Conservation (phyloP, 2,888 invertebrate genomes). For the Drosophila hamatofila region DNA sequence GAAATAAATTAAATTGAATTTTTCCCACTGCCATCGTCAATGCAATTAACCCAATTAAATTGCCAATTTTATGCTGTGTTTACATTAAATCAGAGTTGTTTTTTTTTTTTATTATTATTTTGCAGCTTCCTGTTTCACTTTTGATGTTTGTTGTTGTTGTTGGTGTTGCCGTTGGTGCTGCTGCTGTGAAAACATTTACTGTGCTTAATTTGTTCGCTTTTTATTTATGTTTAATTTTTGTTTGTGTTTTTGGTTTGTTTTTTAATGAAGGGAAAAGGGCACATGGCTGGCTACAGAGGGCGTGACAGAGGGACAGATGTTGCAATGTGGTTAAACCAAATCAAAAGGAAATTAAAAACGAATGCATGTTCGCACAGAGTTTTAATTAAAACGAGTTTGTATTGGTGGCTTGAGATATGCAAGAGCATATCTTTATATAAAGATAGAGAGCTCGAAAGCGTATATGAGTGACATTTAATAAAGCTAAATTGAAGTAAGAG, state of each 20-base stretch:
- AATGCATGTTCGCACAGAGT: constrained; percentile 16
- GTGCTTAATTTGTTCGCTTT: constrained; percentile 17
- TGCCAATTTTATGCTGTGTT: constrained; percentile 39
- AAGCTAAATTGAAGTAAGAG: too few relatives aligned
- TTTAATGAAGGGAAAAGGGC: not conserved
- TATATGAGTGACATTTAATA: too few relatives aligned
- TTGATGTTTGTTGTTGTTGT: constrained; percentile 29
- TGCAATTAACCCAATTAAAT: constrained; percentile 50
- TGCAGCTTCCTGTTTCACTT: constrained; percentile 42
- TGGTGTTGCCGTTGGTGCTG: not conserved
- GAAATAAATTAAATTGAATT: constrained; percentile 29
- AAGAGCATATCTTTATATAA: too few relatives aligned
- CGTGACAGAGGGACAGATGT: not conserved
- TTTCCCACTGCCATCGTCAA: constrained; percentile 24
- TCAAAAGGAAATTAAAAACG: constrained; percentile 36
- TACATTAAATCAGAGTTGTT: constrained; percentile 42
- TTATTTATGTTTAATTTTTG: constrained; percentile 29
- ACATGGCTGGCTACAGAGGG: too few relatives aligned
- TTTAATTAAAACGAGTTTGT: constrained; percentile 29
- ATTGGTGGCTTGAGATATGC: not conserved
- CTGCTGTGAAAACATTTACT: constrained; percentile 28
- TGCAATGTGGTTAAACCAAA: constrained; percentile 12
- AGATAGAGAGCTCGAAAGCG: too few relatives aligned
- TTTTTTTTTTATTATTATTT: constrained; percentile 11
- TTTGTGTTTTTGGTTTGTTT: constrained; percentile 29